phyloP scores from a whole-genome alignment of 2,797 vertebrate species.

The Melanogrammus aeglefinus region DNA sequence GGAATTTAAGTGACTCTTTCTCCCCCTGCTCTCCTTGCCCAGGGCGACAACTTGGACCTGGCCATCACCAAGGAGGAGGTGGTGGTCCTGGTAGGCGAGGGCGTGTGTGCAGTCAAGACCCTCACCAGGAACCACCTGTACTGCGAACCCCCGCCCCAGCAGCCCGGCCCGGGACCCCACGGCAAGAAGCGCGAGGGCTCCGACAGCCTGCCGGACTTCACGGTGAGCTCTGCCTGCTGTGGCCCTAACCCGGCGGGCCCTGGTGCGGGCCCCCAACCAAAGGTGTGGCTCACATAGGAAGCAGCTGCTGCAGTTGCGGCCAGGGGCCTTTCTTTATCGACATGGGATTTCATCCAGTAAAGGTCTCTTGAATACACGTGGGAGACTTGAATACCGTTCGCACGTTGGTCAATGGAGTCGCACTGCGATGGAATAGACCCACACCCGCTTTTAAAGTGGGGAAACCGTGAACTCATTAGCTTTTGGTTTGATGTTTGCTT shows the following conservation, averaged over 20 bases:
- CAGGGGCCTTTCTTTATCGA: too few relatives aligned
- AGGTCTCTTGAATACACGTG: too few relatives aligned
- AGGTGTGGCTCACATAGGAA: too few relatives aligned
- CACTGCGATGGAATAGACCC: too few relatives aligned
- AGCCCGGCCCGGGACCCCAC: conserved; percentile 74
- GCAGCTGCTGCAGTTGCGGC: too few relatives aligned
- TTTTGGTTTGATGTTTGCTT: neutral
- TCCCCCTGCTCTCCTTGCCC: neutral
- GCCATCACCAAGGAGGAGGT: conserved; percentile 96
- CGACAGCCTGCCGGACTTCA: conserved; percentile 88
- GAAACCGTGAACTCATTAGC: too few relatives aligned
- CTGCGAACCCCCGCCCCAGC: conserved; percentile 88
- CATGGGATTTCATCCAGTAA: too few relatives aligned
- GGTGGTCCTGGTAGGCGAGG: conserved; percentile 89
- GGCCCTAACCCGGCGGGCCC: neutral
- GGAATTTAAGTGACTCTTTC: neutral
- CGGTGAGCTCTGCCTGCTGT: conserved; percentile 64
- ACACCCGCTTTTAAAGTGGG: too few relatives aligned
- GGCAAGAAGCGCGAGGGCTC: conserved; percentile 80
- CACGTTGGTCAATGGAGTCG: too few relatives aligned
- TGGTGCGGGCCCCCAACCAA: too few relatives aligned
- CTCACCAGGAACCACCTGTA: conserved; percentile 92
- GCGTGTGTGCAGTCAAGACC: conserved; percentile 89
- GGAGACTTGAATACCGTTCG: too few relatives aligned
- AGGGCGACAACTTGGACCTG: conserved; percentile 95